A percentile compares a stretch with the other conserved stretches of the same genome.
These are phyloP conservation scores for Danionella cerebrum DNA, from an alignment of 2,113 vertebrate species.

Conservation along the genomic window DNA sequence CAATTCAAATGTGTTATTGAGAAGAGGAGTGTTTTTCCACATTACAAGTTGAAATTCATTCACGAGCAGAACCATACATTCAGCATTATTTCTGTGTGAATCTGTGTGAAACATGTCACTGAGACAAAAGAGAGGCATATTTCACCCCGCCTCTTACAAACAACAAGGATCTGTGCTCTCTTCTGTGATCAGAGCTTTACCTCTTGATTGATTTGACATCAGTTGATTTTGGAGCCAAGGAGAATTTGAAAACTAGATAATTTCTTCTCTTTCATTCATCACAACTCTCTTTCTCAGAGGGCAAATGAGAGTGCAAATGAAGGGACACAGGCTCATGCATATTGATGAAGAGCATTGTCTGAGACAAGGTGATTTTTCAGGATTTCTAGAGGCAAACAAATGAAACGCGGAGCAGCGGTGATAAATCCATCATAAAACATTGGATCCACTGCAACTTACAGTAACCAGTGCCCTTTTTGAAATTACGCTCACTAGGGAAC, in stretches of 20 bases:
- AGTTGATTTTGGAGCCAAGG: not conserved
- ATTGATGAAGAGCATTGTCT: slow-evolving; percentile 18
- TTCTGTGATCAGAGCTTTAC: not conserved
- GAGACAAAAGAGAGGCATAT: too few relatives aligned
- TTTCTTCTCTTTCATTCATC: too few relatives aligned
- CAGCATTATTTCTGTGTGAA: too few relatives aligned
- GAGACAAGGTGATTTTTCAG: slow-evolving; percentile 11
- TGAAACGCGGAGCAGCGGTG: not conserved
- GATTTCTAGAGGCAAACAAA: slow-evolving; percentile 12
- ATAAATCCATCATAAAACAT: slow-evolving; percentile 1
- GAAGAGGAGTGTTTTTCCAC: too few relatives aligned
- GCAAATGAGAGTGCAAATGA: slow-evolving; percentile 10
- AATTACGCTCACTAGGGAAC: slow-evolving; percentile 11
- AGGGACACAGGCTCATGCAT: slow-evolving; percentile 27
- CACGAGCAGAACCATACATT: too few relatives aligned
- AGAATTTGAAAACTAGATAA: slow-evolving; percentile 3
- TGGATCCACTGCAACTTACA: not conserved
- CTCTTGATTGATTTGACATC: slow-evolving; percentile 5
- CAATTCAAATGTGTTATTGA: not conserved
- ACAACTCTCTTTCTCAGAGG: slow-evolving; percentile 1
- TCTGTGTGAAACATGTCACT: too few relatives aligned
- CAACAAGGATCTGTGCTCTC: too few relatives aligned
- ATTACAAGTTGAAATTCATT: too few relatives aligned
- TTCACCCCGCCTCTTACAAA: too few relatives aligned
- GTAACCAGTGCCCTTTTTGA: not conserved